Conservation (phyloP, 2,113 vertebrate species). For the Sphaerodactylus townsendi region DNA sequence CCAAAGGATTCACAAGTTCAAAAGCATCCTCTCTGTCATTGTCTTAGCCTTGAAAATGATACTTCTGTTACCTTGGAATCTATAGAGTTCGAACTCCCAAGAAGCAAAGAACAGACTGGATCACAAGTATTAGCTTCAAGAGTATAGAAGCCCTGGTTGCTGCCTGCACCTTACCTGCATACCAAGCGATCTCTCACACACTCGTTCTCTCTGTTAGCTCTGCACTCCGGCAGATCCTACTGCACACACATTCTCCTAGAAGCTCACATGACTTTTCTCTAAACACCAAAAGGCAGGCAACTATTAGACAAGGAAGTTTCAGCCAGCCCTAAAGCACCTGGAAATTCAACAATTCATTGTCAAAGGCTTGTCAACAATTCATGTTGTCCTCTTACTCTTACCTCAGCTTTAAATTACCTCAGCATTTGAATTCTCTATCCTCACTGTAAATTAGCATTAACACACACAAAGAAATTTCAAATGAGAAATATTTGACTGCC, state of each 20-base stretch:
- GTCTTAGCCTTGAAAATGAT: conserved; percentile 3
- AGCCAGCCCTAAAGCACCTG: conserved; percentile 19
- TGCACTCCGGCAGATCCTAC: conserved; percentile 55
- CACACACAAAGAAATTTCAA: background rate
- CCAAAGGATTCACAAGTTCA: conserved; percentile 24
- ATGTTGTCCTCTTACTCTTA: background rate
- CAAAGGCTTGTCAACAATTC: background rate
- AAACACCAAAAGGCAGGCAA: conserved; percentile 55
- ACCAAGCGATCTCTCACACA: conserved; percentile 20
- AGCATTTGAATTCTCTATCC: background rate
- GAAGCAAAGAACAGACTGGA: background rate
- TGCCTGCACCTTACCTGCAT: conserved; percentile 50
- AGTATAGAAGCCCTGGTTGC: conserved; percentile 55
- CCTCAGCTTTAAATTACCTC: background rate
- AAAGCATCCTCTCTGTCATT: background rate
- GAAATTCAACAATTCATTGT: too few species aligned
- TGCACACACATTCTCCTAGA: conserved; percentile 53
- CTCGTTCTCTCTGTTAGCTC: conserved; percentile 56
- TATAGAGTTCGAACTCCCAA: background rate
- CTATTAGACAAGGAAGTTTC: conserved; percentile 33
- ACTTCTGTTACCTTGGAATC: conserved; percentile 30
- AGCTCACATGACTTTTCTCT: conserved; percentile 71
- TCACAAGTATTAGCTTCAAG: background rate
- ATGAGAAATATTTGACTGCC: background rate
- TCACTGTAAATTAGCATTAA: background rate